phyloP scores from a whole-genome alignment of 2,113 vertebrate species.

The Colaptes auratus region DNA sequence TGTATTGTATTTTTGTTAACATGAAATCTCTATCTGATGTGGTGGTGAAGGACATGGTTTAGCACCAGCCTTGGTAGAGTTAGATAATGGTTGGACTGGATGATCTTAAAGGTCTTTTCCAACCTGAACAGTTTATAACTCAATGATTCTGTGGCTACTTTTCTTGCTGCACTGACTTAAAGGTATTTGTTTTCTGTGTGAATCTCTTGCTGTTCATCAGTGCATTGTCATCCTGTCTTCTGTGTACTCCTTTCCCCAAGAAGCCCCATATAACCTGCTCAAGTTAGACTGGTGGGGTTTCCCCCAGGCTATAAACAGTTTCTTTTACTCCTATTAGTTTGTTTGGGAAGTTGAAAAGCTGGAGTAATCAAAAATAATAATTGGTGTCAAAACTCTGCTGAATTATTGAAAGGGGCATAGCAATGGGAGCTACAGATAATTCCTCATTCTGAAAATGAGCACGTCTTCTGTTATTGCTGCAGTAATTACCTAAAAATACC shows the following conservation, averaged over 20 bases:
- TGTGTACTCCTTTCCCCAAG: background rate
- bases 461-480: slow-evolving; percentile 64
- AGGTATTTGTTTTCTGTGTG: background rate
- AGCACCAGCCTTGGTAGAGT: too few species aligned
- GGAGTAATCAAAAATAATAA: slow-evolving; percentile 67
- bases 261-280: background rate
- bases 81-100: too few species aligned
- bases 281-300: background rate
- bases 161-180: background rate
- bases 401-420: slow-evolving; percentile 64
- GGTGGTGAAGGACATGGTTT: too few species aligned
- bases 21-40: background rate
- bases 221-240: background rate
- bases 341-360: slow-evolving; percentile 68
- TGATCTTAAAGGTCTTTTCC: too few species aligned
- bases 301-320: background rate
- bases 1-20: too few species aligned
- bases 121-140: too few species aligned
- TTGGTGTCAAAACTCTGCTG: slow-evolving; percentile 65
- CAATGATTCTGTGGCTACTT: background rate
- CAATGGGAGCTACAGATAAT: slow-evolving; percentile 53
- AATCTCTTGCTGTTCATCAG: background rate
- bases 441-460: slow-evolving; percentile 64
- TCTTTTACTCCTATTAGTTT: background rate
- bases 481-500: slow-evolving; percentile 78